Percentiles rank a stretch among this genome's conserved stretches.
Evolutionary conservation across 2,113 vertebrate genomes (phyloP).

Genomic region (Chamaea fasciata): DNA sequence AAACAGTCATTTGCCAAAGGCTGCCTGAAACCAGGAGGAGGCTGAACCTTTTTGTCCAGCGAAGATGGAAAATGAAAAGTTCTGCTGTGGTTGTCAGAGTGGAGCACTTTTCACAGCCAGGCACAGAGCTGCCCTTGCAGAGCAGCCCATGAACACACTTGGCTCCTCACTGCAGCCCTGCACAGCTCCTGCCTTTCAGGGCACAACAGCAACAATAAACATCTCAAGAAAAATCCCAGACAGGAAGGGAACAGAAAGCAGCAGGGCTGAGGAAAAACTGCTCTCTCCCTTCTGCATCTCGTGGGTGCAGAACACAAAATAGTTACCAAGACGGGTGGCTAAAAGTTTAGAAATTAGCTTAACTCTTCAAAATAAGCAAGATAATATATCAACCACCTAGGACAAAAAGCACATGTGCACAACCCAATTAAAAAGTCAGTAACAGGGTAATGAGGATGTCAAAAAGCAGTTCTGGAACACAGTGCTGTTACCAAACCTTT

Average conservation of each 20-base stretch:
- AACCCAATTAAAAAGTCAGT: background rate
- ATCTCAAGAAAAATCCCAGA: fast-evolving
- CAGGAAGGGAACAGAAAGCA: background rate
- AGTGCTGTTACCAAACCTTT: background rate
- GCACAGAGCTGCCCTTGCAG: background rate
- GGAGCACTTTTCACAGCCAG: background rate
- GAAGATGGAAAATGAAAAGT: background rate
- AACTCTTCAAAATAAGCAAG: background rate
- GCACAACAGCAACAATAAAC: background rate
- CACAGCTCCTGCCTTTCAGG: background rate
- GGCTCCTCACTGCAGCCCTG: background rate
- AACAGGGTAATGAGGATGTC: background rate
- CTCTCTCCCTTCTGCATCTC: background rate
- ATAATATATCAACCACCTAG: background rate
- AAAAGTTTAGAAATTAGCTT: background rate
- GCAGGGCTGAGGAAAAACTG: fast-evolving
- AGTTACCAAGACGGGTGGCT: background rate
- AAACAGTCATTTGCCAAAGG: background rate
- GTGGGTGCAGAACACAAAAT: background rate
- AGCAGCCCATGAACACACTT: background rate
- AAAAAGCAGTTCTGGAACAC: background rate
- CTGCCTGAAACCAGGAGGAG: background rate
- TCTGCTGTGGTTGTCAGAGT: background rate
- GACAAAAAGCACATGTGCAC: background rate
- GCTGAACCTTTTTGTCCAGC: background rate